Base-by-base conservation (phyloP, 2,888 invertebrate genomes). In the Eumacrocentrus americanus region DNA sequence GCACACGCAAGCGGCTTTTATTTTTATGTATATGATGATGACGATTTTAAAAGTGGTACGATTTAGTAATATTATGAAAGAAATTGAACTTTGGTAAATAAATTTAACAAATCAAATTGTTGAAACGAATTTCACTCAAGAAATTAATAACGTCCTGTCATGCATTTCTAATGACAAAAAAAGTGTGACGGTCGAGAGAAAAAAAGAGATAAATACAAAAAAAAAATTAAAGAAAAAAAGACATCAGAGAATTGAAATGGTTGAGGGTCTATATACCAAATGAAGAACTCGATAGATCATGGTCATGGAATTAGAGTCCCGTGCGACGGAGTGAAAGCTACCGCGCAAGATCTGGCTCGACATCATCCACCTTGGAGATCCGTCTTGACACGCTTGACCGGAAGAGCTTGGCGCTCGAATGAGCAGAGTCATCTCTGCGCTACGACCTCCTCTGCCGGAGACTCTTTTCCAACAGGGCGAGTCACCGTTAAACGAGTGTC, bases 341-440 rank as follows among this genome's bases (percentile, higher is more conserved):
- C 22, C 34, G 54, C 22, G 29, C 16, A 14, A 16, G 20, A 12
- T 37, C 14, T 23, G n/a, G 18, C 16, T 44, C 35, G 38, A 16
- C 42, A 35, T 42, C 55, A 29, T 29, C 34, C 23, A 46, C 22
- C 37, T 46, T 53, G 38, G 47, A 47, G 48, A 59, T 48, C 59
- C 9, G 53, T 53, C 48, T 55, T 50, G 48, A 48, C 22, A 60
- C 55, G 55, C 50, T 55, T 55, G 60, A 60, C 50, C 48, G 54
- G 55, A 60, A 54, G 29, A 50, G 53, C 55, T 54, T 60, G 54
- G 50, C 60, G 60, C 54, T 60, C 37, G 42, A 60, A 60, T 50
- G 53, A 60, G 60, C 54, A 60, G 18, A 55, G 48, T 60, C 50
- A 60, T 60, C 50, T 40, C 50, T 42, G 35, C 44, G 29, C 44